phyloP scores from a whole-genome alignment of 2,113 vertebrate genomes.

The Platycercus adscitus region DNA sequence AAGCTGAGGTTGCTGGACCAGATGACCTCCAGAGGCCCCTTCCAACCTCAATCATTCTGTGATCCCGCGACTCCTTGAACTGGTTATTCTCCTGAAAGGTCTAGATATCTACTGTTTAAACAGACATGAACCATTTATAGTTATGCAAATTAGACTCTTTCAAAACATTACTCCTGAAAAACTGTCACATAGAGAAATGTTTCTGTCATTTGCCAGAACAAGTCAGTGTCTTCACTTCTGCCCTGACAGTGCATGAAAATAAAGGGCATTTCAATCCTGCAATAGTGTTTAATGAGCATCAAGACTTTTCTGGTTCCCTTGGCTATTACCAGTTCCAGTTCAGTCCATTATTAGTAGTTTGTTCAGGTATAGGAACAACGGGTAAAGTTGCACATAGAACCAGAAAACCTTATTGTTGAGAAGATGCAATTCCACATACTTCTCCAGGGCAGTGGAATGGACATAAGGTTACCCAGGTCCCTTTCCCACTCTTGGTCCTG shows the following conservation, averaged over 20 bases:
- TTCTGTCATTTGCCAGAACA: neutral
- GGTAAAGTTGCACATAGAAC: neutral
- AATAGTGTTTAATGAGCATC: neutral
- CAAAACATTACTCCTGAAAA: neutral
- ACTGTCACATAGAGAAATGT: accelerated
- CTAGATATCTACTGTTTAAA: neutral
- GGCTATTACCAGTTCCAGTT: neutral
- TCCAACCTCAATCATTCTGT: neutral
- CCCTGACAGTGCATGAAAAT: neutral
- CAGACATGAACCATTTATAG: neutral
- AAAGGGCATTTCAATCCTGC: neutral
- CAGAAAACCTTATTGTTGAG: neutral
- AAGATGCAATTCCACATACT: neutral
- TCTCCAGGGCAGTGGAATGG: neutral
- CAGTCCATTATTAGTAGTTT: neutral
- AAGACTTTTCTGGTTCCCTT: neutral
- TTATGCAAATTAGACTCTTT: neutral
- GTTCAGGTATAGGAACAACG: neutral
- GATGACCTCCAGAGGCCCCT: neutral
- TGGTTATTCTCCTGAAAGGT: neutral
- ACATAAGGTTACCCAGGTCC: neutral
- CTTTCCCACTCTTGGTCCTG: neutral
- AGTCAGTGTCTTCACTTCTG: neutral
- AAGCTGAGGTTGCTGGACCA: neutral
- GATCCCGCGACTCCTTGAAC: neutral